A percentile compares a stretch with the other conserved stretches of the same genome.
Evolutionary conservation across 2,113 vertebrate genomes (phyloP).

Genomic region (Oplegnathus fasciatus): DNA sequence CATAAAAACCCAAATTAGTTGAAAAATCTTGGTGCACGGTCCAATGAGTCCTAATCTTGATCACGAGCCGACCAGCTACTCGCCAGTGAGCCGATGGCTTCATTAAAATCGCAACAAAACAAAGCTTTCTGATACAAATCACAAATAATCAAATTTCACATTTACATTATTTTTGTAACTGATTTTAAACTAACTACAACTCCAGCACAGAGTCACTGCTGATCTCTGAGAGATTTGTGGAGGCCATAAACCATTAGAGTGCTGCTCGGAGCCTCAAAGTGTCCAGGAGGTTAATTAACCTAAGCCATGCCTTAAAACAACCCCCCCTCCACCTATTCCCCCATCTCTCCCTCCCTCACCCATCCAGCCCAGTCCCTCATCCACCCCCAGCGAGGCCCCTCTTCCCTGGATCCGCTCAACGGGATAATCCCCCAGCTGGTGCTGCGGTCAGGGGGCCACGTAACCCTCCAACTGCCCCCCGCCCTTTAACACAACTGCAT

Average conservation of each 20-base stretch:
- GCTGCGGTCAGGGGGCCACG: slow-evolving; percentile 65
- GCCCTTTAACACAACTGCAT: slow-evolving; percentile 36
- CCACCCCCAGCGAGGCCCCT: slow-evolving; percentile 62
- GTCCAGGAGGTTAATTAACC: slow-evolving; percentile 76
- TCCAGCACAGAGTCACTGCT: slow-evolving; percentile 9
- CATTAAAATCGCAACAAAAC: slow-evolving; percentile 3
- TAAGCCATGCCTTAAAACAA: slow-evolving; percentile 69
- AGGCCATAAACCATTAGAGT: slow-evolving; percentile 66
- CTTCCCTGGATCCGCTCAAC: slow-evolving; percentile 66
- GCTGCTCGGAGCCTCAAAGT: slow-evolving; percentile 47
- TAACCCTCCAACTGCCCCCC: slow-evolving; percentile 23
- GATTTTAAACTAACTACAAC: slow-evolving; percentile 20
- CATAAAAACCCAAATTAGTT: slow-evolving; percentile 16
- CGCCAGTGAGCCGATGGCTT: background rate
- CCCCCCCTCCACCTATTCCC: slow-evolving; percentile 2
- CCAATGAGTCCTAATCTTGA: slow-evolving; percentile 31
- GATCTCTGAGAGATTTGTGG: slow-evolving; percentile 31
- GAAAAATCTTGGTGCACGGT: slow-evolving; percentile 7
- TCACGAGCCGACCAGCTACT: slow-evolving; percentile 26
- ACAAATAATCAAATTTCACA: background rate
- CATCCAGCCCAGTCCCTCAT: slow-evolving; percentile 13
- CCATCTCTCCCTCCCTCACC: slow-evolving; percentile 8
- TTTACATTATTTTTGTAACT: slow-evolving; percentile 9
- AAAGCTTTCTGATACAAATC: background rate
- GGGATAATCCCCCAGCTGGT: slow-evolving; percentile 82